A percentile compares a stretch with the other conserved stretches of the same genome.
These are phyloP conservation scores for Coturnix japonica DNA, from an alignment of 2,113 vertebrate genomes.

Conservation along the genomic window DNA sequence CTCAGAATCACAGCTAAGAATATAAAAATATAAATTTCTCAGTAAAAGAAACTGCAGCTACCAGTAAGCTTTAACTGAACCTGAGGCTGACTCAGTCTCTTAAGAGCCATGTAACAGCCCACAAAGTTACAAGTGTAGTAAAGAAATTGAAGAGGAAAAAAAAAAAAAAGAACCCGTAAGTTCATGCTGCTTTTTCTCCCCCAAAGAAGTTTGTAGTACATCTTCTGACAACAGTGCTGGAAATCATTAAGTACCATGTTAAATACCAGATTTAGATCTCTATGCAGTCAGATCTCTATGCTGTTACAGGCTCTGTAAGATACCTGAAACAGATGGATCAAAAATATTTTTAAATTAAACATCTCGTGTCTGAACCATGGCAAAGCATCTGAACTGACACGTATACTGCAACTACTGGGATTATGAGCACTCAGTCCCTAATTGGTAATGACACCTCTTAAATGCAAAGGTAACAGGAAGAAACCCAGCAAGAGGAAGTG, in stretches of 20 bases:
- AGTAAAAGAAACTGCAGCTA: background rate
- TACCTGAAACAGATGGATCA: background rate
- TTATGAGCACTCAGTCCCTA: background rate
- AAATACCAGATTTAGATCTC: background rate
- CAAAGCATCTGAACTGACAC: background rate
- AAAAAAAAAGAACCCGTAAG: background rate
- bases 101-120: background rate
- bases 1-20: background rate
- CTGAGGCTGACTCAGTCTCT: background rate
- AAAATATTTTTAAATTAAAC: background rate
- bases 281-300: background rate
- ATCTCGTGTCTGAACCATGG: background rate
- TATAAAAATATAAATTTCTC: background rate
- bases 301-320: background rate
- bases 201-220: fast-evolving
- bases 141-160: background rate
- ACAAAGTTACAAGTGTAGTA: background rate
- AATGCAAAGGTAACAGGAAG: background rate
- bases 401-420: background rate
- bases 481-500: background rate
- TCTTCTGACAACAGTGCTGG: background rate
- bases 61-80: background rate
- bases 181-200: background rate
- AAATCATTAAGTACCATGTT: background rate
- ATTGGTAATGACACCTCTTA: background rate